Evolutionary conservation across 2,113 vertebrate genomes (phyloP), one percentile per base, ranked within the genome.

Genomic region (Hippocampus abdominalis): DNA sequence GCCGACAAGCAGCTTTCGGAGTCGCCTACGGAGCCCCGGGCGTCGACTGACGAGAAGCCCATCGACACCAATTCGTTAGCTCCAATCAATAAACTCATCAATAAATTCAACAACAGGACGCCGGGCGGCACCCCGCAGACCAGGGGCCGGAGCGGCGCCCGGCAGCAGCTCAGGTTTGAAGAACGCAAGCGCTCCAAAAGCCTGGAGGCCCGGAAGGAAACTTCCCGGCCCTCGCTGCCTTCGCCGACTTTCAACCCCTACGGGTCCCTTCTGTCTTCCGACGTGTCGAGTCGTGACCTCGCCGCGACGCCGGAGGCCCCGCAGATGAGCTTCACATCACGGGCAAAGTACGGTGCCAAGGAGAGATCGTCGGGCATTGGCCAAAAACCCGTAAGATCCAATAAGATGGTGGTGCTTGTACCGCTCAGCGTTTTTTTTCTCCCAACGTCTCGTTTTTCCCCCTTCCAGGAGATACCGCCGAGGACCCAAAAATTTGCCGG

Each of bases 11-110:
- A 0, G 6, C 60, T 7, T 2, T 0, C 25, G 12, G 3, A 42
- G 10, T 32, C 68, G 3, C 20, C 57, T 0, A 3, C 36, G 4
- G 77, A 81, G 0, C n/a, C 80, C 60, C 68, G 72, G 3, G 67
- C 57, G 13, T 7, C 63, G 1, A 8, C 65, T 1, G 27, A 70
- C 0, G 72, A 62, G 2, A 79, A 82, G 20, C 73, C 87, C 2
- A 91, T 98, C 0, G 95, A 96, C 89, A 96, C 94, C 0, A 91
- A 96, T 2, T 95, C 95, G 0, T 79, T 98, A 51, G 93, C 92
- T 20, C 95, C 96, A 0, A 95, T 98, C 83, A 94, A 95, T 80
- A 94, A 94, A 0, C 93, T 98, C 65, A 98, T 98, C 90, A 93
- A 73, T 72, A 96, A 95, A 67, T 98, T 98, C 21, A 93, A 95